Conservation (phyloP, 2,797 vertebrate genomes). For the Alexandromys oeconomus region DNA sequence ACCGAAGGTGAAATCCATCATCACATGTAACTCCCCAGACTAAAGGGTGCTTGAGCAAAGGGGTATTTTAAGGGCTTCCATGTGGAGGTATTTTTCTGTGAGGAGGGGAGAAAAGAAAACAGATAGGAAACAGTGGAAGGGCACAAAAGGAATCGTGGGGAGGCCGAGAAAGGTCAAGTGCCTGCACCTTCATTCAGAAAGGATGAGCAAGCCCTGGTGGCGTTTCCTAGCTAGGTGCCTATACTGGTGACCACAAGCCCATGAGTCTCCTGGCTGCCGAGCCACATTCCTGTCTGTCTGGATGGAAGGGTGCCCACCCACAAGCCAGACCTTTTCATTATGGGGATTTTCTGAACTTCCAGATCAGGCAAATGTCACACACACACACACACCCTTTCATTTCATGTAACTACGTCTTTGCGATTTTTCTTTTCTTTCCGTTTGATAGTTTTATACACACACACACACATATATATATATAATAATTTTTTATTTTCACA, state of each 20-base stretch:
- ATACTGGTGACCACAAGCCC: slow-evolving; percentile 28
- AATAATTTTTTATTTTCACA: not conserved
- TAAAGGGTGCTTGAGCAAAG: not conserved
- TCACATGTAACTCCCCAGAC: not conserved
- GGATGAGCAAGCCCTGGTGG: slow-evolving; percentile 16
- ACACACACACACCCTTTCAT: not conserved
- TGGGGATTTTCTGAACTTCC: slow-evolving; percentile 65
- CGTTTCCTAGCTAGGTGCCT: slow-evolving; percentile 13
- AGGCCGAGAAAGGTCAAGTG: not conserved
- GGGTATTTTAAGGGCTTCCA: not conserved
- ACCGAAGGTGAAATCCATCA: not conserved
- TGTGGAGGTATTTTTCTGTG: not conserved
- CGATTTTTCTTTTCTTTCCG: not conserved
- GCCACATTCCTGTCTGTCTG: slow-evolving; percentile 69
- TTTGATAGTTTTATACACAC: not conserved
- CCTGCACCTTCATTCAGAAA: not conserved
- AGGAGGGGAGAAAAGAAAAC: not conserved
- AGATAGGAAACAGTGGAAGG: not conserved
- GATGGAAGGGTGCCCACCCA: slow-evolving; percentile 67
- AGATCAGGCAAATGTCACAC: slow-evolving; percentile 50
- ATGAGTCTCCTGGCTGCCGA: slow-evolving; percentile 56
- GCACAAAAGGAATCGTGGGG: slow-evolving; percentile 42
- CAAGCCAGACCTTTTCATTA: slow-evolving; percentile 68
- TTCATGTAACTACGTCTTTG: slow-evolving; percentile 57
- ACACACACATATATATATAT: too few relatives aligned